Evolutionary conservation across 2,797 vertebrate species (phyloP).

Genomic region (Rhabdophis nuchalis): DNA sequence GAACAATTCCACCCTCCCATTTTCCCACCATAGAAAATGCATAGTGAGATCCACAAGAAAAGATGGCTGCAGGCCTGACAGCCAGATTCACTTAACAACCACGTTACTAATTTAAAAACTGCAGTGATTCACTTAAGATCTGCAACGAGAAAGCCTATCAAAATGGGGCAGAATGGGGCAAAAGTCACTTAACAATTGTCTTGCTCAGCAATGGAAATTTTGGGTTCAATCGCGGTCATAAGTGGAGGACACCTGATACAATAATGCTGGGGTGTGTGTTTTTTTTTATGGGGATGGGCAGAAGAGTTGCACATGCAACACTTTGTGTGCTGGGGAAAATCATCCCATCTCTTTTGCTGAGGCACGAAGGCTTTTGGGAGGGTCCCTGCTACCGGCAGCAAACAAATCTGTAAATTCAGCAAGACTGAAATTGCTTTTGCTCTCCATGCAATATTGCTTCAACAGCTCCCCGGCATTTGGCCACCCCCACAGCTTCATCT

Average conservation of each 20-base stretch:
- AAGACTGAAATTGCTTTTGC: slow-evolving; percentile 59
- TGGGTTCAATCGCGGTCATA: background rate
- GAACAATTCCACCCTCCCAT: too few species aligned
- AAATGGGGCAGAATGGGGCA: too few species aligned
- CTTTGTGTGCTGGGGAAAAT: slow-evolving; percentile 60
- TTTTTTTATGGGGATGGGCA: background rate
- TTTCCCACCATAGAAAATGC: too few species aligned
- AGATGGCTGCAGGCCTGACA: too few species aligned
- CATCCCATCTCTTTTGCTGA: slow-evolving; percentile 53
- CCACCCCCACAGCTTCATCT: slow-evolving; percentile 17
- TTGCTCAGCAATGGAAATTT: background rate
- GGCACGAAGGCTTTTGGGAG: slow-evolving; percentile 63
- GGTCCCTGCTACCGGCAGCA: slow-evolving; percentile 36
- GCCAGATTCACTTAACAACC: background rate
- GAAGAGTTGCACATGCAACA: slow-evolving; percentile 48
- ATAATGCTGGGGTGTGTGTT: background rate
- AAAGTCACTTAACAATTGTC: background rate
- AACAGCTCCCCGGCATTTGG: background rate
- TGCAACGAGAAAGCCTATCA: background rate
- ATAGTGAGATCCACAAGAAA: too few species aligned
- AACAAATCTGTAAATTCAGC: slow-evolving; percentile 60
- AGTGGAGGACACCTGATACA: background rate
- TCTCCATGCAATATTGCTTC: slow-evolving; percentile 61
- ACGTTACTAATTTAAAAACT: too few species aligned
- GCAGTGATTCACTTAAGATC: background rate